These are phyloP conservation scores for human (Homo sapiens) DNA, from an alignment of 2,113 vertebrate species.

Conservation along the genomic window DNA sequence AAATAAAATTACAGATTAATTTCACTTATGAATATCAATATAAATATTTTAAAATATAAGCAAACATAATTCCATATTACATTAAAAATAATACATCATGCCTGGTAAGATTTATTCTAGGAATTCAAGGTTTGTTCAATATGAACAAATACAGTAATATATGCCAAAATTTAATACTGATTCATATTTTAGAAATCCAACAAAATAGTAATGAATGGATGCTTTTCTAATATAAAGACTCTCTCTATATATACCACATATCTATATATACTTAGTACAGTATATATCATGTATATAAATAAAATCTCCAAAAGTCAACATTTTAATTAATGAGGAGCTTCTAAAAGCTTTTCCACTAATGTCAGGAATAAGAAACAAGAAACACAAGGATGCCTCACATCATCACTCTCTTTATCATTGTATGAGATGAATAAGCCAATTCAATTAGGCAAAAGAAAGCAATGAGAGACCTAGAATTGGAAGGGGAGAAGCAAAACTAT, in stretches of 20 bases:
- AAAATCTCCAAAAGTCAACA: neutral
- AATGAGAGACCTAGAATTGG: neutral
- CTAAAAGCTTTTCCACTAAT: neutral
- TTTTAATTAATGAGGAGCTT: constrained; percentile 1
- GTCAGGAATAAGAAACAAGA: constrained; percentile 5
- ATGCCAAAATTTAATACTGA: neutral
- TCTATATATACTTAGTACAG: neutral
- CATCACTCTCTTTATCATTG: neutral
- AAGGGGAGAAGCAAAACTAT: neutral
- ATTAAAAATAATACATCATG: neutral
- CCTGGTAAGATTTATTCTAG: constrained; percentile 14
- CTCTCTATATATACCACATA: neutral
- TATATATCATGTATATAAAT: neutral
- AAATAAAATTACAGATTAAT: neutral
- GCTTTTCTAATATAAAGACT: neutral
- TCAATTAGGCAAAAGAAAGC: neutral
- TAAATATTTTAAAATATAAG: constrained; percentile 45
- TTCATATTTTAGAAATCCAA: constrained; percentile 33
- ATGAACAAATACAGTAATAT: neutral
- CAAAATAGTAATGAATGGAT: constrained; percentile 17
- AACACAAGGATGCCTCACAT: neutral
- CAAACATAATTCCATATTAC: neutral
- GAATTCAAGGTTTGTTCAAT: constrained; percentile 49
- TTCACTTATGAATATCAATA: neutral
- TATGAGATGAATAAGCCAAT: neutral